Evolutionary conservation across 2,797 vertebrate genomes (phyloP).

Genomic region (Centropyge bicolor): DNA sequence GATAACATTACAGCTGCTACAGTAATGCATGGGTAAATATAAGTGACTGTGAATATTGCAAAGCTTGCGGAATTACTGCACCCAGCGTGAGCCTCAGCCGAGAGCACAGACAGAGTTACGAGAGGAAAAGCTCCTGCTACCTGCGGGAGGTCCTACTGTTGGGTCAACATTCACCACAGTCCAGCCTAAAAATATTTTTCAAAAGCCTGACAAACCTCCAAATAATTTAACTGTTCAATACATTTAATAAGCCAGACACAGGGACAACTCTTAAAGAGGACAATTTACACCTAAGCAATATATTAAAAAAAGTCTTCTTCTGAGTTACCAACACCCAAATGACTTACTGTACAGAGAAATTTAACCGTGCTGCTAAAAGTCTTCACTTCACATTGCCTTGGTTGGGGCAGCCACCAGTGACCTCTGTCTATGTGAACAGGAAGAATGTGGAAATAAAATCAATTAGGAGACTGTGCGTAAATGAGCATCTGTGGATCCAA

Average conservation of each 20-base stretch:
- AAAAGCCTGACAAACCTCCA: conserved; percentile 13
- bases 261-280: conserved; percentile 28
- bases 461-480: conserved; percentile 2
- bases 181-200: conserved; percentile 6
- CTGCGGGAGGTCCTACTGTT: conserved; percentile 48
- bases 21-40: conserved; percentile 61
- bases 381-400: conserved; percentile 25
- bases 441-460: conserved; percentile 25
- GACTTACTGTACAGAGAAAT: conserved; percentile 13
- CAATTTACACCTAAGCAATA: conserved; percentile 16
- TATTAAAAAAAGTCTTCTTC: neutral
- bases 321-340: neutral
- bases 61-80: conserved; percentile 56
- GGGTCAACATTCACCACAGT: conserved; percentile 30
- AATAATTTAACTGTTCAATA: conserved; percentile 33
- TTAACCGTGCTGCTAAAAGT: neutral
- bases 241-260: conserved; percentile 34
- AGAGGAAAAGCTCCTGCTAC: conserved; percentile 45
- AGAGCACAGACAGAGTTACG: conserved; percentile 49
- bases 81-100: conserved; percentile 35
- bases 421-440: conserved; percentile 6
- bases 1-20: conserved; percentile 68
- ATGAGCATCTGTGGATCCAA: conserved; percentile 11
- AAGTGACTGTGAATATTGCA: conserved; percentile 60
- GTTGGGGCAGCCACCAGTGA: conserved; percentile 1